Conservation (phyloP, 2,888 invertebrate genomes). For the Nomada fabriciana region DNA sequence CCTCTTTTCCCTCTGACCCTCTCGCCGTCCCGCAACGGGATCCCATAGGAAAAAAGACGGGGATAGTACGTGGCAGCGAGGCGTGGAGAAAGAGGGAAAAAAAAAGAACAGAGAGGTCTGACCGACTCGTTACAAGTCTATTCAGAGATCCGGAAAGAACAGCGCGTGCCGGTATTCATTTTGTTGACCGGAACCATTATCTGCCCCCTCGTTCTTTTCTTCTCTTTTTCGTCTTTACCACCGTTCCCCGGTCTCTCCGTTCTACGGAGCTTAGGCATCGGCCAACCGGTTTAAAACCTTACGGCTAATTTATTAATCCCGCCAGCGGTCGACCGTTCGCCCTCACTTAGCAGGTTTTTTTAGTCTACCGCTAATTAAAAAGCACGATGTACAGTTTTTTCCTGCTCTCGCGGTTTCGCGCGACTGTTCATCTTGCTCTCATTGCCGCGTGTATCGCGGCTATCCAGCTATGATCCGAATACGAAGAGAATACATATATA, state of each 20-base stretch:
- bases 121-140: slow-evolving; percentile 84
- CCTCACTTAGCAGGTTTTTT: slow-evolving; percentile 64
- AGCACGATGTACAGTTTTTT: slow-evolving; percentile 43
- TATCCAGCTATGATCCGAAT: not conserved
- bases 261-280: slow-evolving; percentile 57
- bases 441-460: not conserved
- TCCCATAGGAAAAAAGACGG: slow-evolving; percentile 54
- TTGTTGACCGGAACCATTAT: slow-evolving; percentile 82
- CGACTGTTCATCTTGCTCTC: slow-evolving; percentile 18
- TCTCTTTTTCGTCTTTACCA: slow-evolving; percentile 44
- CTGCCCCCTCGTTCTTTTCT: slow-evolving; percentile 66
- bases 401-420: slow-evolving; percentile 2
- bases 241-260: slow-evolving; percentile 52
- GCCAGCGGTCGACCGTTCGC: slow-evolving; percentile 61
- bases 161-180: slow-evolving; percentile 83
- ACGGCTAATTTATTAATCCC: slow-evolving; percentile 81
- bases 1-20: slow-evolving; percentile 72
- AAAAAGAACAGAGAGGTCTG: slow-evolving; percentile 67
- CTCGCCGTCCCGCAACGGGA: slow-evolving; percentile 55
- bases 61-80: slow-evolving; percentile 11
- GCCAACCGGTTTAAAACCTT: slow-evolving; percentile 76
- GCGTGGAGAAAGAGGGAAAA: slow-evolving; percentile 52
- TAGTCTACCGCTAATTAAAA: slow-evolving; percentile 67
- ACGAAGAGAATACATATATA: too few relatives aligned
- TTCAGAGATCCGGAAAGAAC: slow-evolving; percentile 83